Conservation (phyloP, 2,113 vertebrate species). For the Proteles cristata region DNA sequence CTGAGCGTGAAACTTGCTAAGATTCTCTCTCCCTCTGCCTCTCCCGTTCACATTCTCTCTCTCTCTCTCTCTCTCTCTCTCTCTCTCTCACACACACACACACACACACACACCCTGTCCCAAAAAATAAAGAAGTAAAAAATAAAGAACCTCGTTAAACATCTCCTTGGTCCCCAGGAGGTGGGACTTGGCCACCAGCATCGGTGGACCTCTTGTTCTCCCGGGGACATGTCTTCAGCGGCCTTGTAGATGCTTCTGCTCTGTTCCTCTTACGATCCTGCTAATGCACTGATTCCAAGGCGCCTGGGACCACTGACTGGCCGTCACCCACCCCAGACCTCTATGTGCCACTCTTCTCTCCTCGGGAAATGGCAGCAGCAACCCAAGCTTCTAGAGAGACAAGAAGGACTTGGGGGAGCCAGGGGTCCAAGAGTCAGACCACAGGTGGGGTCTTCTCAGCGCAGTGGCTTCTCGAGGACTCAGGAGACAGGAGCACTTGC, state of each 20-base stretch:
- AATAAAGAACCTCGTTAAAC: too few species aligned
- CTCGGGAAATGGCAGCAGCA: neutral
- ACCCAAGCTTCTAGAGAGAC: neutral
- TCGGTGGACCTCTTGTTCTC: too few species aligned
- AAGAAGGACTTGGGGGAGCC: neutral
- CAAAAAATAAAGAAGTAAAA: neutral
- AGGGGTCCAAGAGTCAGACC: neutral
- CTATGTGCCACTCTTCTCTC: too few species aligned
- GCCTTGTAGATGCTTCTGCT: neutral
- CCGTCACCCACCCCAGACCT: neutral
- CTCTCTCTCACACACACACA: too few species aligned
- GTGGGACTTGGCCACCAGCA: fast-evolving
- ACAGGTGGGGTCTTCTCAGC: neutral
- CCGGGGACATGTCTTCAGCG: fast-evolving
- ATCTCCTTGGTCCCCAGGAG: too few species aligned
- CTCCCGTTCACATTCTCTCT: too few species aligned
- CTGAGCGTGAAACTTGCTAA: too few species aligned
- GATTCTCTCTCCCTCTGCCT: too few species aligned
- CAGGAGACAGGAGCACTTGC: fast-evolving
- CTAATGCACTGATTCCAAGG: fast-evolving
- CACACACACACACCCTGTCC: too few species aligned
- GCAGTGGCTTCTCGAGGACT: neutral
- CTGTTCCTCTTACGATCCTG: neutral
- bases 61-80: too few species aligned
- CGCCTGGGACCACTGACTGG: fast-evolving